Conservation (phyloP, 2,113 vertebrate species). For the Tachysurus fulvidraco region DNA sequence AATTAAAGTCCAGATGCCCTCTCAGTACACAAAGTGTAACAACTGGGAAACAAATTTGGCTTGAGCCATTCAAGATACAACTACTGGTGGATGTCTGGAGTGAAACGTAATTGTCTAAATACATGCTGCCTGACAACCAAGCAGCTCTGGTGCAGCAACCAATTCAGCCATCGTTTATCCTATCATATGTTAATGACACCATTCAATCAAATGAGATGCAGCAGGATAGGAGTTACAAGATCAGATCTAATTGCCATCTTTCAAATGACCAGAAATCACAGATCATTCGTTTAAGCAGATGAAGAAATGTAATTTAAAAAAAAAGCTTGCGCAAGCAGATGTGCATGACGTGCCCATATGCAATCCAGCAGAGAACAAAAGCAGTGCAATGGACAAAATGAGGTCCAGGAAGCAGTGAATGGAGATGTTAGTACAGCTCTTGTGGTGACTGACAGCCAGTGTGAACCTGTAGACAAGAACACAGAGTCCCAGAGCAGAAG, state of each 20-base stretch:
- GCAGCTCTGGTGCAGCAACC: constrained; percentile 26
- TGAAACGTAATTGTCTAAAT: constrained; percentile 20
- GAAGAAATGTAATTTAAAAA: neutral
- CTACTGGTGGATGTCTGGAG: neutral
- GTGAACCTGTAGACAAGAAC: constrained; percentile 32
- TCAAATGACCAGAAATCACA: neutral
- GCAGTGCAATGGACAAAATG: constrained; percentile 20
- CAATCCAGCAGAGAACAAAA: constrained; percentile 10
- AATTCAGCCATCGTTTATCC: constrained; percentile 22
- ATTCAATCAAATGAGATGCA: constrained; percentile 31
- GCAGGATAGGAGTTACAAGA: constrained; percentile 8
- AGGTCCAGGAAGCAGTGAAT: neutral
- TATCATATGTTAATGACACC: constrained; percentile 38
- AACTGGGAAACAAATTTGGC: neutral
- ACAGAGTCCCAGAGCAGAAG: constrained; percentile 25
- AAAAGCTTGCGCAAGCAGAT: constrained; percentile 3
- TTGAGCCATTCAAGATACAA: constrained; percentile 17
- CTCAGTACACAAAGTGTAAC: no score
- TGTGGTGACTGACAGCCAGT: constrained; percentile 17
- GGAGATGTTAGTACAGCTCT: constrained; percentile 12
- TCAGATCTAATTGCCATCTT: neutral
- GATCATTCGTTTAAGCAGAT: constrained; percentile 26
- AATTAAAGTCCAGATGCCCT: no score
- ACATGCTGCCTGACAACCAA: constrained; percentile 24
- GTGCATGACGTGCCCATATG: neutral